A percentile compares a stretch with the other conserved stretches of the same genome.
phyloP scores from a whole-genome alignment of 2,888 invertebrate species.

The Phengaris arion region DNA sequence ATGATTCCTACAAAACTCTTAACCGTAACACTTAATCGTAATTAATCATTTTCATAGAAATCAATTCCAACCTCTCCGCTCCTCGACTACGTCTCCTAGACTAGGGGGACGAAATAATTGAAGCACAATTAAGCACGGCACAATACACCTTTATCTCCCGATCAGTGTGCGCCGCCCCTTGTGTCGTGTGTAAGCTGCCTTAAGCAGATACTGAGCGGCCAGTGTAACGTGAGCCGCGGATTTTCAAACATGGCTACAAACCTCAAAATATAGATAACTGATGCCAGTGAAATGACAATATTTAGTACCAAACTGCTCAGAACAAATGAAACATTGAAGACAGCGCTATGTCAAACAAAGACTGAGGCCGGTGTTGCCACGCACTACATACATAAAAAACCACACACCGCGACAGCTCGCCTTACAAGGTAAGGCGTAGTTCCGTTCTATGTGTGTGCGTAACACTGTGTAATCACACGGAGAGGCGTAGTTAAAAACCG shows the following conservation, averaged over 20 bases:
- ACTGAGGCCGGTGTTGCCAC: too few relatives aligned
- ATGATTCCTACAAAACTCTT: neutral
- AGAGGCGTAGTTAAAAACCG: too few relatives aligned
- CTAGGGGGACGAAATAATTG: constrained; percentile 29
- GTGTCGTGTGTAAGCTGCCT: constrained; percentile 39
- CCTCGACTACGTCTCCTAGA: constrained; percentile 6
- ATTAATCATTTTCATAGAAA: constrained; percentile 26
- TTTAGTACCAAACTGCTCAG: too few relatives aligned
- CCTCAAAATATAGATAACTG: neutral
- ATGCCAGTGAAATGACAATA: too few relatives aligned
- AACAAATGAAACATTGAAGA: too few relatives aligned
- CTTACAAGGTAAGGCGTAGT: too few relatives aligned
- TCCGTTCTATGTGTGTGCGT: too few relatives aligned
- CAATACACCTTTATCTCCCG: constrained; percentile 38
- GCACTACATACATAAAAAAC: too few relatives aligned
- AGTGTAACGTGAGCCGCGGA: constrained; percentile 34
- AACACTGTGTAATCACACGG: too few relatives aligned
- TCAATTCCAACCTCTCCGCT: constrained; percentile 19
- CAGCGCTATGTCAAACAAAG: too few relatives aligned
- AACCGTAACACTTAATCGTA: neutral
- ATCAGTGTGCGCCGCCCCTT: constrained; percentile 37
- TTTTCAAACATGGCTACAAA: neutral
- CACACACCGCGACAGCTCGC: too few relatives aligned
- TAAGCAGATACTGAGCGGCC: constrained; percentile 39
- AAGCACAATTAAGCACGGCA: constrained; percentile 39